A percentile compares a stretch with the other conserved stretches of the same genome.
These are phyloP conservation scores for Diuraphis noxia DNA, from an alignment of 1,140 invertebrate species.

Conservation along the genomic window DNA sequence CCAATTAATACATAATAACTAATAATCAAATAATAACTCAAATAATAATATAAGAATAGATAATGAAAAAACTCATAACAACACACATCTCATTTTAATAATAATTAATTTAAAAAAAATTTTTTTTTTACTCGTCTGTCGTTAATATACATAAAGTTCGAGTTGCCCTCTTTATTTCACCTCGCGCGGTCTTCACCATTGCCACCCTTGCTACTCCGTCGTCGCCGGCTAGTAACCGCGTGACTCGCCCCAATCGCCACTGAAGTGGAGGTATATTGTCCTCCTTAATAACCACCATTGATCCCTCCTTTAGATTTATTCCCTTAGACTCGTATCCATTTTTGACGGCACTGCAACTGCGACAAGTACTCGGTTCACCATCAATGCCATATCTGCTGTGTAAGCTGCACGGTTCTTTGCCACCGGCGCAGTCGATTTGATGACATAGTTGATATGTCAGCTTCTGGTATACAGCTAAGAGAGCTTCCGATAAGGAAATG, in stretches of 20 bases:
- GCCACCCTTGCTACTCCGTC: slow-evolving; percentile 56
- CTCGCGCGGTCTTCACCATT: background rate
- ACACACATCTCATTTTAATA: too few species aligned
- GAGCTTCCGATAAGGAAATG: too few species aligned
- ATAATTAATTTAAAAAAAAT: too few species aligned
- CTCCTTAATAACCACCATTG: slow-evolving; percentile 55
- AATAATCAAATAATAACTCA: too few species aligned
- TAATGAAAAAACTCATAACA: too few species aligned
- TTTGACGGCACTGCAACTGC: background rate
- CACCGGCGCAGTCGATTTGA: background rate
- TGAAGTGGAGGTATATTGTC: slow-evolving; percentile 50
- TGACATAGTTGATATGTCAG: too few species aligned
- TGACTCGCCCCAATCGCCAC: slow-evolving; percentile 57
- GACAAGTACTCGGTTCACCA: background rate
- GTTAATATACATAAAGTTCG: background rate
- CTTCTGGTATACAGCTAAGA: background rate
- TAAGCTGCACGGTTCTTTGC: background rate
- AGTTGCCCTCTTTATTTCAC: background rate
- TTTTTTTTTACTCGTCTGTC: background rate
- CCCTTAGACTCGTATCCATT: background rate
- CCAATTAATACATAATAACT: too few species aligned
- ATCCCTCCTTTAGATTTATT: background rate
- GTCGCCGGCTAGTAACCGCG: slow-evolving; percentile 54
- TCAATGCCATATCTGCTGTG: background rate
- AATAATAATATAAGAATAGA: too few species aligned